Evolutionary conservation across 2,797 vertebrate species (phyloP), one percentile per base, ranked within the genome.

Genomic region (Lophius americanus): DNA sequence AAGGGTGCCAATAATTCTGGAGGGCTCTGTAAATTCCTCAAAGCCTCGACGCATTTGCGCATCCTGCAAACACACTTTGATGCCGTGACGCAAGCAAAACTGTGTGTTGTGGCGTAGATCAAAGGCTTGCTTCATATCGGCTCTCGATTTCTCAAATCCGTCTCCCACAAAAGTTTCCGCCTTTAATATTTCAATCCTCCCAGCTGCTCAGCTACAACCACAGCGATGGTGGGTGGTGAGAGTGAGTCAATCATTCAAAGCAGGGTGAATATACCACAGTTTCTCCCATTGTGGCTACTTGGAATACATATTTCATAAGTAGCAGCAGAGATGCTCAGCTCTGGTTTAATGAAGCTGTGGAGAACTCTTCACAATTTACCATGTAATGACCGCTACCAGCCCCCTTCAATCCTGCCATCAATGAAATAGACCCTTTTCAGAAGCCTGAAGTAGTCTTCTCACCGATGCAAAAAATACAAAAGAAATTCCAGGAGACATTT

Each of bases 41-140:
- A 62, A 49, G 42, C 49, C 41, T 9, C 11, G 35, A 73, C 61
- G 67, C 12, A 68, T 65, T 9, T 13, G 51, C 3, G 23, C 50
- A 58, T 57, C 49, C 23, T 54, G 66, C 73, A 48, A 63, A 62
- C 53, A 43, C 35, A 62, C 62, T 71, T 67, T 73, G 68, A 71
- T 68, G 60, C 66, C 52, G 63, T 59, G 46, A 68, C 49, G 50
- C 9, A 39, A 59, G 66, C 57, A 56, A 64, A 59, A 60, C 69
- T 2, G 60, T 51, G 23, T 33, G 51, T 10, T 5, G 50, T 3
- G 32, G 42, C 11, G 51, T 51, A 68, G 53, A 85, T 78, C 68
- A 83, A 81, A 82, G 72, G 23, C 47, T 6, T 38, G 61, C 68
- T 41, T 74, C 47, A 44, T 44, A 64, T 75, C 60, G 60, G 49